Conservation (phyloP, 2,888 invertebrate genomes). For the Latrodectus elegans region DNA sequence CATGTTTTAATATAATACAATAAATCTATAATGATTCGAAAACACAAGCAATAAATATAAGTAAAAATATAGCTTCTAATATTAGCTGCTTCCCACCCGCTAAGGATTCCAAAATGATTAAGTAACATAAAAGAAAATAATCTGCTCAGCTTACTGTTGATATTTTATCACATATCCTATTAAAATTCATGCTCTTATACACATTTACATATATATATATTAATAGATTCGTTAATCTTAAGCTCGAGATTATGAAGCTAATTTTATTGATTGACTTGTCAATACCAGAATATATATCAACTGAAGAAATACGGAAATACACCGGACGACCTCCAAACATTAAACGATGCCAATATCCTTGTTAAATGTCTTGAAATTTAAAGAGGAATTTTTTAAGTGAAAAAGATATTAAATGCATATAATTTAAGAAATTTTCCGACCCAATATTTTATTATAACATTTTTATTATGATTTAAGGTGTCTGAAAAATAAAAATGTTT, state of each 20-base stretch:
- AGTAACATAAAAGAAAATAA: conserved; percentile 11
- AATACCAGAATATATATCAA: conserved; percentile 4
- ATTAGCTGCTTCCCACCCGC: conserved; percentile 57
- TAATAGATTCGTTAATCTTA: conserved; percentile 25
- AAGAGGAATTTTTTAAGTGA: too few relatives aligned
- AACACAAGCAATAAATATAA: conserved; percentile 4
- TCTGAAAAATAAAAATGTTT: too few relatives aligned
- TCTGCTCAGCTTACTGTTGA: conserved; percentile 44
- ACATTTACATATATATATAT: conserved; percentile 15
- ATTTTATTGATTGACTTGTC: conserved; percentile 22
- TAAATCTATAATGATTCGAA: conserved; percentile 1
- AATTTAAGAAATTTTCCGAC: too few relatives aligned
- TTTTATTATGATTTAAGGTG: too few relatives aligned
- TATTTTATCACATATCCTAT: conserved; percentile 59
- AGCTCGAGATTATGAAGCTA: conserved; percentile 29
- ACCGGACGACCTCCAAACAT: conserved; percentile 66
- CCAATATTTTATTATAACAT: too few relatives aligned
- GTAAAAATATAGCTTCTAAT: conserved; percentile 52
- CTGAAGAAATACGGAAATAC: conserved; percentile 63
- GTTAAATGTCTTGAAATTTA: too few relatives aligned
- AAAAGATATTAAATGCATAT: too few relatives aligned
- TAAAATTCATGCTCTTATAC: conserved; percentile 53
- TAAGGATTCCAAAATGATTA: conserved; percentile 47
- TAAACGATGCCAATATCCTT: conserved; percentile 37
- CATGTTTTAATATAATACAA: not conserved